These are phyloP conservation scores for Drosophila ercepeae DNA, from an alignment of 1,140 invertebrate species.

Conservation along the genomic window DNA sequence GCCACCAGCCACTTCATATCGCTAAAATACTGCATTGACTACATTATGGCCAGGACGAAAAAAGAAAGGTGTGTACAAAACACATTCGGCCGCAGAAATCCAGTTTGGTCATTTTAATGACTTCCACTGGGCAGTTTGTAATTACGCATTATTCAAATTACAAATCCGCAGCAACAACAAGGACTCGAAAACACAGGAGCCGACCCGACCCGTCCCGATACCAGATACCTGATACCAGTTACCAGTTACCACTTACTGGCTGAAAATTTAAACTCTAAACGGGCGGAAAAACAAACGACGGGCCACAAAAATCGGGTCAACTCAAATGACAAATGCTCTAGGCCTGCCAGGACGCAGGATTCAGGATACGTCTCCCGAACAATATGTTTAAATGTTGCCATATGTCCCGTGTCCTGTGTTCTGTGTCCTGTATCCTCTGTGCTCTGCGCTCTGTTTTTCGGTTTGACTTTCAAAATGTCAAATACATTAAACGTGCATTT, in stretches of 20 bases:
- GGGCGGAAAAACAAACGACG: conserved; percentile 70
- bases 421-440: conserved; percentile 3
- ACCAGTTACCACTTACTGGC: background rate
- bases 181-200: conserved; percentile 20
- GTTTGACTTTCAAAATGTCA: conserved; percentile 80
- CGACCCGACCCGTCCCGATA: conserved; percentile 13
- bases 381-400: conserved; percentile 69
- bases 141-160: conserved; percentile 81
- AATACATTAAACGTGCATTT: conserved; percentile 81
- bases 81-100: conserved; percentile 48
- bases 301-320: conserved; percentile 78
- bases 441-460: conserved; percentile 54
- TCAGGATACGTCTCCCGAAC: conserved; percentile 3
- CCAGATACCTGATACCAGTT: conserved; percentile 10
- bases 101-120: conserved; percentile 67
- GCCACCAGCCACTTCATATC: no score
- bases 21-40: conserved; percentile 12
- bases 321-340: conserved; percentile 73
- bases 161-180: conserved; percentile 56
- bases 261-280: conserved; percentile 78
- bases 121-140: conserved; percentile 69
- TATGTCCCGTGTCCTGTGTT: background rate
- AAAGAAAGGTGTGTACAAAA: conserved; percentile 44
- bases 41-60: background rate
- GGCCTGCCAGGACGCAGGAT: conserved; percentile 1